phyloP scores from a whole-genome alignment of 2,797 vertebrate species.

The Poecilia velifera region DNA sequence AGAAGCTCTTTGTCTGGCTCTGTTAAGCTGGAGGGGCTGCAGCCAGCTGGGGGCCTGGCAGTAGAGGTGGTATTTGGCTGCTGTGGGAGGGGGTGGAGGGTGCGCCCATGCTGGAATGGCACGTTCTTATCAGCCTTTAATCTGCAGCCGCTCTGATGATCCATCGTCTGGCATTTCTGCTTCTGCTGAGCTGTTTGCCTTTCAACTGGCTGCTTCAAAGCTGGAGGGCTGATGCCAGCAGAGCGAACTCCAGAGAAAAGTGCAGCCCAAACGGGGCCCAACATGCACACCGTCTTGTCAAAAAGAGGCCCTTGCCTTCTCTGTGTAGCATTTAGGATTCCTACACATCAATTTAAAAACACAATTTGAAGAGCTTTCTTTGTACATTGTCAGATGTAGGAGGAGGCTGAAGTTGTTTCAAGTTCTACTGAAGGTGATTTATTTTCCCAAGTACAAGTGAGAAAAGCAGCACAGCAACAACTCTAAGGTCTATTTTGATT shows the following conservation, averaged over 20 bases:
- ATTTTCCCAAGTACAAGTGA: background rate
- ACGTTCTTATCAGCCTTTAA: constrained; percentile 58
- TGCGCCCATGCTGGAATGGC: constrained; percentile 31
- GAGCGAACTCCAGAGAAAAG: constrained; percentile 28
- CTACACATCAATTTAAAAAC: background rate
- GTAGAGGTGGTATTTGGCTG: constrained; percentile 23
- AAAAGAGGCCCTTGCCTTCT: constrained; percentile 7
- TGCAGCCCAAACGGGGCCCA: constrained; percentile 25
- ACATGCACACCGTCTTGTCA: constrained; percentile 13
- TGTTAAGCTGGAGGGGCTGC: constrained; percentile 18
- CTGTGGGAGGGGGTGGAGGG: constrained; percentile 39
- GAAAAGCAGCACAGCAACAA: background rate
- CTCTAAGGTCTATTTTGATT: background rate
- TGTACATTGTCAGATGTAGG: background rate
- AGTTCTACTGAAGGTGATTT: background rate
- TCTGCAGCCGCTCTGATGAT: constrained; percentile 59
- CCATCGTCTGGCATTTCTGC: constrained; percentile 59
- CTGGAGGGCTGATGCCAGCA: constrained; percentile 43
- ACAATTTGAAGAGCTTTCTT: background rate
- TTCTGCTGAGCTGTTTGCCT: constrained; percentile 45
- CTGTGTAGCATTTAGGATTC: background rate
- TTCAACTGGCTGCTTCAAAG: constrained; percentile 62
- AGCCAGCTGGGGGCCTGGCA: constrained; percentile 12
- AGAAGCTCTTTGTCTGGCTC: constrained; percentile 43
- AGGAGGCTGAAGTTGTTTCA: background rate